These are phyloP conservation scores for Agelaius phoeniceus DNA, from an alignment of 2,113 vertebrate genomes.

Conservation along the genomic window DNA sequence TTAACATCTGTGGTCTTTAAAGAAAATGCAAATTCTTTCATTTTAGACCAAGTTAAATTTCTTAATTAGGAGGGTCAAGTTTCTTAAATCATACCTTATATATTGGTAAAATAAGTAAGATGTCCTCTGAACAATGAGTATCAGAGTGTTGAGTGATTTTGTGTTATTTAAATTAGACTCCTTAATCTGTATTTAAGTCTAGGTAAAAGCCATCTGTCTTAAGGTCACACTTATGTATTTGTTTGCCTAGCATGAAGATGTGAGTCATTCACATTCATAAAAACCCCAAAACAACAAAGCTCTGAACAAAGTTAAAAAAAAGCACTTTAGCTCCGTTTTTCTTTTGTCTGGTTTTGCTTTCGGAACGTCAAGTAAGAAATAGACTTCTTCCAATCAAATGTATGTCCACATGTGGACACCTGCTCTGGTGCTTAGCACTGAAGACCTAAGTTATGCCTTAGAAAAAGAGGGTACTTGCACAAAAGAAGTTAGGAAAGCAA, in stretches of 20 bases:
- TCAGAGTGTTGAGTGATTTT: not conserved
- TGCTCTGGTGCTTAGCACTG: not conserved
- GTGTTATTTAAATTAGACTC: not conserved
- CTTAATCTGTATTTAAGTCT: not conserved
- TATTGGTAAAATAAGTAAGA: slow-evolving; percentile 8
- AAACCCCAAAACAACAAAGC: not conserved
- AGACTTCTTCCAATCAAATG: not conserved
- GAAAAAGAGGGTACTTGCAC: not conserved
- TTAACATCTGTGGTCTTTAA: slow-evolving; percentile 55
- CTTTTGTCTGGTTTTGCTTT: not conserved
- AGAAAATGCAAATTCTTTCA: slow-evolving; percentile 55
- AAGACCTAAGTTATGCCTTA: not conserved
- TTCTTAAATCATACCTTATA: not conserved
- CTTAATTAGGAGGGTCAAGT: slow-evolving; percentile 29
- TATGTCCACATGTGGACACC: not conserved
- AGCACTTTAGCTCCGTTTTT: not conserved
- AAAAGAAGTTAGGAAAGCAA: not conserved
- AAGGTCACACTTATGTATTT: not conserved
- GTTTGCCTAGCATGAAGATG: not conserved
- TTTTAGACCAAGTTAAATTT: slow-evolving; percentile 40
- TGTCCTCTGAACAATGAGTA: not conserved
- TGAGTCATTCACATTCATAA: no score
- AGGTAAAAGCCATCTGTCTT: not conserved
- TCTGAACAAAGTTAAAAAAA: not conserved
- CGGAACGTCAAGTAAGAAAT: not conserved